phyloP scores from a whole-genome alignment of 2,113 vertebrate genomes.

The Alligator mississippiensis region DNA sequence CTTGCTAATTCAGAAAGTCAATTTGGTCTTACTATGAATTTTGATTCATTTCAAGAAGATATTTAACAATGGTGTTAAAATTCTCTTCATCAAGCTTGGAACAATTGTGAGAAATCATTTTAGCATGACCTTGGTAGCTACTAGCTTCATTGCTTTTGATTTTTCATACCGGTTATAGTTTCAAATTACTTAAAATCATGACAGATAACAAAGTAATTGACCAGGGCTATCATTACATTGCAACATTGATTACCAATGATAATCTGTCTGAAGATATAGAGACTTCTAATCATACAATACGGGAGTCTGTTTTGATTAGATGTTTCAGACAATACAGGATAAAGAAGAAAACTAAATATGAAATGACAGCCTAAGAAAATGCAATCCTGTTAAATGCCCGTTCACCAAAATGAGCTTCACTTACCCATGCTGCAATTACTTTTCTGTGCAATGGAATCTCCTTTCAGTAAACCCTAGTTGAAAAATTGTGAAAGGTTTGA shows the following conservation, averaged over 20 bases:
- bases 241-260: conserved; percentile 21
- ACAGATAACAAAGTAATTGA: conserved; percentile 15
- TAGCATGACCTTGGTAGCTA: neutral
- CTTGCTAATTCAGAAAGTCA: conserved; percentile 3
- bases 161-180: conserved; percentile 16
- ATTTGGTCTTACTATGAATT: neutral
- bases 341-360: conserved; percentile 33
- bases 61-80: neutral
- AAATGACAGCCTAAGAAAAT: conserved; percentile 18
- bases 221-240: neutral
- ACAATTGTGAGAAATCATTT: conserved; percentile 9
- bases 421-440: conserved; percentile 46
- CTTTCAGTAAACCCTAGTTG: conserved; percentile 37
- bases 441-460: conserved; percentile 4
- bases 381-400: conserved; percentile 11
- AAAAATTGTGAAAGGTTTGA: conserved; percentile 69
- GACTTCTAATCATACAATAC: conserved; percentile 25
- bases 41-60: neutral
- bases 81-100: neutral
- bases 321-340: neutral
- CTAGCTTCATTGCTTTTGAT: neutral
- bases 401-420: conserved; percentile 11
- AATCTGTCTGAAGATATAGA: conserved; percentile 21
- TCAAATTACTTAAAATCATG: neutral
- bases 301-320: conserved; percentile 39